Percentiles rank a stretch among this genome's conserved stretches.
Evolutionary conservation across 1,140 invertebrate species (phyloP).

Genomic region (Drosophila ogumai): DNA sequence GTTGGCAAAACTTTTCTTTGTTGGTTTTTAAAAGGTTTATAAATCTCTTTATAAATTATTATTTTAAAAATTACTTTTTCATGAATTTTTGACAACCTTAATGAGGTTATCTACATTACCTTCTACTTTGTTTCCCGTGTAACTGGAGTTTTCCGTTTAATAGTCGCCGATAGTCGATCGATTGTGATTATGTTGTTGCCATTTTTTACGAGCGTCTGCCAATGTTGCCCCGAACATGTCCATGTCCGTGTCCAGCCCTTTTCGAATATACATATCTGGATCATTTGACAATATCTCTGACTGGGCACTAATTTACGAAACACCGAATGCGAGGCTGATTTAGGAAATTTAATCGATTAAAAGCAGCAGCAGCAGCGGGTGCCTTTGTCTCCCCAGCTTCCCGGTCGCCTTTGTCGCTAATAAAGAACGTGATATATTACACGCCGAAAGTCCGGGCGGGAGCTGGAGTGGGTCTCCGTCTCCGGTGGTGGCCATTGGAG

Average conservation of each 20-base stretch:
- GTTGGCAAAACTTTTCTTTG: too few relatives aligned
- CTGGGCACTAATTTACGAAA: conserved; percentile 77
- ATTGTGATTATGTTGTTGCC: conserved; percentile 77
- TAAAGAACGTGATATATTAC: conserved; percentile 81
- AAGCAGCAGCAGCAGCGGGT: conserved; percentile 17
- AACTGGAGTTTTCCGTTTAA: conserved; percentile 35
- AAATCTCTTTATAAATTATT: too few relatives aligned
- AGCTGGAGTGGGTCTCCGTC: conserved; percentile 5
- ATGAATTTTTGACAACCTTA: too few relatives aligned
- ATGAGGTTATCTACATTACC: background rate
- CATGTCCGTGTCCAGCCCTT: conserved; percentile 1
- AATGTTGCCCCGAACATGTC: conserved; percentile 16
- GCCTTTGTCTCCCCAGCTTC: conserved; percentile 44
- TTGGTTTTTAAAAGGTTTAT: too few relatives aligned
- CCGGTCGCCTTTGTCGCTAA: conserved; percentile 54
- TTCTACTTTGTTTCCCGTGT: background rate
- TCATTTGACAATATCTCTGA: conserved; percentile 72
- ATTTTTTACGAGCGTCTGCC: conserved; percentile 64
- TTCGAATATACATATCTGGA: conserved; percentile 17
- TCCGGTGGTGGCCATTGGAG: conserved; percentile 62
- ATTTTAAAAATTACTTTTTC: too few relatives aligned
- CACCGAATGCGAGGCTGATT: conserved; percentile 50
- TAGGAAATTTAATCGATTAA: conserved; percentile 70
- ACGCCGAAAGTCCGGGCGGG: conserved; percentile 7
- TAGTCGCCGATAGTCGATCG: conserved; percentile 67